Base-by-base conservation (phyloP, 2,113 vertebrate genomes). In the Phalacrocorax pelagicus region DNA sequence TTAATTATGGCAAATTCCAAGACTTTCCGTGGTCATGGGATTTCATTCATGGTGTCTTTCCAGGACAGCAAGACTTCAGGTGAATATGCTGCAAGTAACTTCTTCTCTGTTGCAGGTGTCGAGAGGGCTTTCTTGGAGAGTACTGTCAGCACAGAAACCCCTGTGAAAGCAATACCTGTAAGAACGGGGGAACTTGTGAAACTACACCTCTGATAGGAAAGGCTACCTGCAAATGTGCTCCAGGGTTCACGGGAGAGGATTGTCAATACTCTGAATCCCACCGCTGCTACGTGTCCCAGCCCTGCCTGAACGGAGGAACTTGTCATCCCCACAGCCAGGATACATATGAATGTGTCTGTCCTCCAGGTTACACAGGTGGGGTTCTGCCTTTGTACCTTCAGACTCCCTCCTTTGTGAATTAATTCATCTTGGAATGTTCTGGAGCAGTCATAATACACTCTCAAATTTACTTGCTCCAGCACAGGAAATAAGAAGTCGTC, bases 101-200 rank as follows among this genome's bases (percentile, higher is more conserved):
- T 34, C 29, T 94, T 67, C 73, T 91, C 79, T 52, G 44, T 86
- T 97, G 36, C 96, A 99, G 99, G 96, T 99, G 99, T 97, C 97
- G 96, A 18, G 97, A 98, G 54, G 99, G 99, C 81, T 99, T 98
- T 91, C 96, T 99, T 91, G 99, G 99, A 67, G 99, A 99, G 71
- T 99, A 99, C 94, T 99, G 99, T 87, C 99, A 99, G 57, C 98
- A 99, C 95, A 98, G 97, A 78, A 98, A 99, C 95, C 99, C 99
- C 19, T 99, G 99, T 54, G 98, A 98, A 61, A 99, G 98, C 61
- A 98, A 97, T 17, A 98, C 97, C 96, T 99, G 99, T 94, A 97
- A 98, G 90, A 99, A 99, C 2, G 98, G 99, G 66, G 99, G 99
- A 21, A 99, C 98, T 54, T 99, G 99, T 29, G 98, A 98, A 94